Base-by-base conservation (phyloP, 2,113 vertebrate genomes). In the Peromyscus californicus region DNA sequence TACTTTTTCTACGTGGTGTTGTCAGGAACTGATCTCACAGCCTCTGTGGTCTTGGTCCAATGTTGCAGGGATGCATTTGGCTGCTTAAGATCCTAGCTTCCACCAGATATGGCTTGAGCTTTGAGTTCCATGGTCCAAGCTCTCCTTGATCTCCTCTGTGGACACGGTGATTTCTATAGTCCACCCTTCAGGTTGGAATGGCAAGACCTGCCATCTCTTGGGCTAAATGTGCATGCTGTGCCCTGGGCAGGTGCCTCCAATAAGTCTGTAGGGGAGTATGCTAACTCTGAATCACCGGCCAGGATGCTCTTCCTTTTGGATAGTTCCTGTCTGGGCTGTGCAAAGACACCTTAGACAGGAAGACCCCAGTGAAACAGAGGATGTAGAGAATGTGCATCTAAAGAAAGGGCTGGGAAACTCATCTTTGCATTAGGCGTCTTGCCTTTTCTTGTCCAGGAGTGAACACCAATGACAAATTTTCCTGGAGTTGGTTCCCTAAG, bases 51-150 rank as follows among this genome's bases (percentile, higher is more conserved):
- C 39, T 85, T 72, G 65, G 89, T 16, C n/a, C 70, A 63, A 11
- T 0, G 1, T 6, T 6, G 0, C 31, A 9, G 7, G 48, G 39
- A 22, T 33, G 51, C 57, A 16, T 31, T 69, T 12, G 61, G 16
- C 3, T 86, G 2, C 17, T 12, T 48, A 48, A 21, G 29, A 21
- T 86, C 42, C 26, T 65, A 26, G 1, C 67, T 94, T 75, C 74
- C 13, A 45, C 65, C 76, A 16, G 76, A 57, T 22, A 39, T 10
- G 57, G 39, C 70, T 26, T 36, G 36, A 82, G 48, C 59, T 29
- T 83, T 29, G 57, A 16, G 57, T 84, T 26, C 13, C 13, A 42
- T 1, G 1, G 19, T 15, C 29, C 42, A 24, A 54, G 21, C 12
- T 48, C 8, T 13, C 59, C 36, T 31, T 45, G 76, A 9, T 76